A percentile compares a stretch with the other conserved stretches of the same genome.
These are phyloP conservation scores for Hyperoodon ampullatus DNA, from an alignment of 2,113 vertebrate species.

Conservation along the genomic window DNA sequence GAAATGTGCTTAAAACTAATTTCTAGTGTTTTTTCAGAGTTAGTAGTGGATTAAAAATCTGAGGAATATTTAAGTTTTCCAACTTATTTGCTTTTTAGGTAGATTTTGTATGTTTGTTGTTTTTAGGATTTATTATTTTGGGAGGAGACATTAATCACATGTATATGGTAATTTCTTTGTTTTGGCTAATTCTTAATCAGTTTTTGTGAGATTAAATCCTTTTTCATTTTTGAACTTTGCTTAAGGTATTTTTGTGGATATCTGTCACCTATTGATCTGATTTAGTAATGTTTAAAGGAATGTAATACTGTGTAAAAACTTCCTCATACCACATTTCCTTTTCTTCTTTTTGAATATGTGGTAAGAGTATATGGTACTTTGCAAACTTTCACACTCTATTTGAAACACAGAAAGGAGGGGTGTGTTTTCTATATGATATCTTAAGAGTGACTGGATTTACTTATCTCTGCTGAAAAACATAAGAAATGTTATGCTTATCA, in stretches of 20 bases:
- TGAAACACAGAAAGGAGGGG: neutral
- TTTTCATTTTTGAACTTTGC: neutral
- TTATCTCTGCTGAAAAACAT: neutral
- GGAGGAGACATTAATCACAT: neutral
- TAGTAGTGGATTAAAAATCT: neutral
- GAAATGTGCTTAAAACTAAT: neutral
- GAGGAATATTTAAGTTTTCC: neutral
- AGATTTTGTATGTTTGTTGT: neutral
- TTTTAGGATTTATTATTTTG: slow-evolving; percentile 31
- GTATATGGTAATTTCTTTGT: neutral
- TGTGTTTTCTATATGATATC: neutral
- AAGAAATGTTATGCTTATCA: slow-evolving; percentile 17
- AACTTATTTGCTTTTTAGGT: neutral
- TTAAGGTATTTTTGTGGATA: neutral
- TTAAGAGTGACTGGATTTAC: neutral
- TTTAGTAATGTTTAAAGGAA: neutral
- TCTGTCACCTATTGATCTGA: neutral
- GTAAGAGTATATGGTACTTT: neutral
- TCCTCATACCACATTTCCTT: neutral
- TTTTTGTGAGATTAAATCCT: neutral
- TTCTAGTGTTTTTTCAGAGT: neutral
- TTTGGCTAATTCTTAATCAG: neutral
- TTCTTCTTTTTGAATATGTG: neutral
- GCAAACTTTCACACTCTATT: neutral
- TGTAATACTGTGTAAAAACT: neutral